Percentiles rank a stretch among this genome's conserved stretches.
These are phyloP conservation scores for Heliangelus exortis DNA, from an alignment of 2,797 vertebrate species.

Conservation along the genomic window DNA sequence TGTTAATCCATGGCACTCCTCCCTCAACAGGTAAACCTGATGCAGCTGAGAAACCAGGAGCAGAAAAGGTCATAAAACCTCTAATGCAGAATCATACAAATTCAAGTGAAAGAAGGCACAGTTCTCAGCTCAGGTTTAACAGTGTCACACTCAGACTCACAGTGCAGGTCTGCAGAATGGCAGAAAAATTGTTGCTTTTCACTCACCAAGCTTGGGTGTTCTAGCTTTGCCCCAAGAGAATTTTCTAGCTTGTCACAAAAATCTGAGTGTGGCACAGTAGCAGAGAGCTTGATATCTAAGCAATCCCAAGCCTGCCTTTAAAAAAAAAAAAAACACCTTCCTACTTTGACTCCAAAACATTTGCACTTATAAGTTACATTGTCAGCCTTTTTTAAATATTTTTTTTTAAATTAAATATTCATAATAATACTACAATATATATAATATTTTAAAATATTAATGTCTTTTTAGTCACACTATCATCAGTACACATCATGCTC, in stretches of 20 bases:
- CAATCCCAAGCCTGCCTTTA: not conserved
- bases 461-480: not conserved
- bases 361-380: not conserved
- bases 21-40: not conserved
- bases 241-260: not conserved
- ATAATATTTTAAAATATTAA: not conserved
- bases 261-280: not conserved
- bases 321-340: not conserved
- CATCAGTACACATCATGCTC: not conserved
- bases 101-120: not conserved
- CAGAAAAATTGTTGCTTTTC: not conserved
- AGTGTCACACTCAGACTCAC: not conserved
- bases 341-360: not conserved
- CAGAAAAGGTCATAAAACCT: not conserved
- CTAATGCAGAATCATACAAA: not conserved
- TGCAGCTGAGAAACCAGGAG: not conserved
- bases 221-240: not conserved
- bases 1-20: not conserved
- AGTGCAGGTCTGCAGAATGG: not conserved
- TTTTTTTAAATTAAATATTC: not conserved
- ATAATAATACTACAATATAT: no score
- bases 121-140: not conserved
- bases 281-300: not conserved
- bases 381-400: not conserved
- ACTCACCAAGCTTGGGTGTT: not conserved